Conservation (phyloP, 2,797 vertebrate species). For the Lepus townsendii region DNA sequence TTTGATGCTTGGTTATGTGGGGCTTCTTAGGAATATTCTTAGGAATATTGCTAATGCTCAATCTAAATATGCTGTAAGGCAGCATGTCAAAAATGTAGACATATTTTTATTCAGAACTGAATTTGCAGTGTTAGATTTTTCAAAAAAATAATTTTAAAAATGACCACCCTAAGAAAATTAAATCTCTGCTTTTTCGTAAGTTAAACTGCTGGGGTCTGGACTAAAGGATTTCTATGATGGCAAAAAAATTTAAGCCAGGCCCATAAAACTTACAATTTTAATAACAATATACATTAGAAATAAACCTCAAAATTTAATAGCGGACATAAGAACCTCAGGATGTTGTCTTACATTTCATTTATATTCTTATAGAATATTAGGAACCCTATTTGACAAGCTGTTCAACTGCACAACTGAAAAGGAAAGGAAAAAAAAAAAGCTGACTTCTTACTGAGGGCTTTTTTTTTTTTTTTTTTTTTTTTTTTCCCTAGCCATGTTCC, state of each 20-base stretch:
- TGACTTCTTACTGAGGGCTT: conserved; percentile 35
- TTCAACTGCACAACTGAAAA: not conserved
- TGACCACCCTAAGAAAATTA: not conserved
- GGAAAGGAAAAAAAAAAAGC: too few species aligned
- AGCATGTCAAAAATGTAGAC: not conserved
- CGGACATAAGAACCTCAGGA: conserved; percentile 21
- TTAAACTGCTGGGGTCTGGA: conserved; percentile 6
- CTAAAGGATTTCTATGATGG: not conserved
- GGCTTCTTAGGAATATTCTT: not conserved
- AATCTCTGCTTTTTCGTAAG: not conserved
- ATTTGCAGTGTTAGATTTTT: not conserved
- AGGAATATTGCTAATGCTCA: not conserved
- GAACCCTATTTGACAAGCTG: not conserved
- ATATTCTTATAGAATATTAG: conserved; percentile 49
- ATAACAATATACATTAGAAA: conserved; percentile 16
- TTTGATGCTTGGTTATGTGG: not conserved
- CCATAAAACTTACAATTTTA: conserved; percentile 23
- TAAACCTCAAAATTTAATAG: conserved; percentile 12
- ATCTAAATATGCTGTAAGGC: not conserved
- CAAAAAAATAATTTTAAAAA: not conserved
- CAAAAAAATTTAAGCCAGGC: conserved; percentile 49
- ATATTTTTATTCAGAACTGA: not conserved
- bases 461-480: conserved; percentile 42
- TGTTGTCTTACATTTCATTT: conserved; percentile 58
- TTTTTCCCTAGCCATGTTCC: conserved; percentile 74